Percentiles rank a stretch among this genome's conserved stretches.
Conservation (phyloP, 2,797 vertebrate genomes). For the Chaenodraco wilsoni region DNA sequence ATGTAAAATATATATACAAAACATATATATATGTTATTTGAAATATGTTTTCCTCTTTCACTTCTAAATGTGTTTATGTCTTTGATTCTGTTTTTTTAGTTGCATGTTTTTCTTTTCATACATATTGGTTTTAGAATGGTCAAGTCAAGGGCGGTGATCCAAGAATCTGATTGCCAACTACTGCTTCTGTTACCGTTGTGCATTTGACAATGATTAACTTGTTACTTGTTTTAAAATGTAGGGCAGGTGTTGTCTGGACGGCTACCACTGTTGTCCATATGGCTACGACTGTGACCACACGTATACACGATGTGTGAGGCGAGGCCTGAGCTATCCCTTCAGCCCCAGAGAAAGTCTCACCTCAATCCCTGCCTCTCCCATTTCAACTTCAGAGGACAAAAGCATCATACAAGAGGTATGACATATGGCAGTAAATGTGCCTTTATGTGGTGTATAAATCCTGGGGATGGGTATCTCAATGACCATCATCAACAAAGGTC, state of each 20-base stretch:
- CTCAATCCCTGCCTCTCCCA: conserved; percentile 45
- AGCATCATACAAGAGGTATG: conserved; percentile 43
- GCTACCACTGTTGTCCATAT: conserved; percentile 74
- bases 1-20: too few species aligned
- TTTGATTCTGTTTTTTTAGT: too few species aligned
- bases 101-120: too few species aligned
- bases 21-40: too few species aligned
- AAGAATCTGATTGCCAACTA: too few species aligned
- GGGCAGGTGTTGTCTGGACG: conserved; percentile 77
- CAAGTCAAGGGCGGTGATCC: too few species aligned
- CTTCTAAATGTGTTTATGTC: too few species aligned
- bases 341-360: conserved; percentile 16
- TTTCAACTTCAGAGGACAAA: conserved; percentile 14
- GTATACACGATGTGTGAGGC: conserved; percentile 60
- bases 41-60: too few species aligned
- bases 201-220: background rate
- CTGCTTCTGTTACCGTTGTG: background rate
- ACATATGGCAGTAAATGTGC: background rate
- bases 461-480: background rate
- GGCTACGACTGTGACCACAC: conserved; percentile 72
- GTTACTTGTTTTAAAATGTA: conserved; percentile 19
- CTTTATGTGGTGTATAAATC: background rate
- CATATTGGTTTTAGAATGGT: too few species aligned
- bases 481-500: background rate
- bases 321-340: conserved; percentile 53